phyloP scores from a whole-genome alignment of 2,113 vertebrate species.

The Carlito syrichta region DNA sequence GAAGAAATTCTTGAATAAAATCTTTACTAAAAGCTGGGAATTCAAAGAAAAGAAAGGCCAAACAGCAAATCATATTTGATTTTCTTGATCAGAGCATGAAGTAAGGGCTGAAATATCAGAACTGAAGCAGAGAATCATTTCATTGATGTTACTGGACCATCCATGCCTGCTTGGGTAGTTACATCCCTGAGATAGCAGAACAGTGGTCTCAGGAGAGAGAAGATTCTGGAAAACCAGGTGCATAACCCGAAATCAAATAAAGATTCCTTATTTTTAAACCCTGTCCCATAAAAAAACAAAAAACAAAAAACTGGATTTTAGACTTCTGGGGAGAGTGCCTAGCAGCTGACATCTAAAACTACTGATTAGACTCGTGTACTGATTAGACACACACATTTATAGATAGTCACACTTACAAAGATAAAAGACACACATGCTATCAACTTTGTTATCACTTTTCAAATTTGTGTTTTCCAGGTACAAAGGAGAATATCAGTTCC shows the following conservation, averaged over 20 bases:
- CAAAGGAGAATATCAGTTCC: neutral
- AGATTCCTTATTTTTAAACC: conserved; percentile 27
- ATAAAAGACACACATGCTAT: neutral
- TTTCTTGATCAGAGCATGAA: neutral
- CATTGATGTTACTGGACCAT: neutral
- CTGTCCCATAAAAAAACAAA: neutral
- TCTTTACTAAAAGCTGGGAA: neutral
- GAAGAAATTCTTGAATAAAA: conserved; percentile 25
- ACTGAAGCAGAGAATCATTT: neutral
- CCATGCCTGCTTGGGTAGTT: neutral
- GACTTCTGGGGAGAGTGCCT: neutral
- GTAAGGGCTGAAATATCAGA: neutral
- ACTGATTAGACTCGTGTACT: neutral
- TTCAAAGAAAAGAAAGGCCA: neutral
- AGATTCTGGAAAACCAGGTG: neutral
- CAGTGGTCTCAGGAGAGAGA: neutral
- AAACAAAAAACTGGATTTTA: neutral
- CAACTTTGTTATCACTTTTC: neutral
- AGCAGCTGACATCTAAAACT: neutral
- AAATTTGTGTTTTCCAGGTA: neutral
- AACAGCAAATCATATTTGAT: neutral
- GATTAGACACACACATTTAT: neutral
- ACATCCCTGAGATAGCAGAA: neutral
- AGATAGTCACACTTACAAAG: neutral
- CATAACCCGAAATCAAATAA: neutral